These are phyloP conservation scores for Nautilus pompilius DNA, from an alignment of 1,140 invertebrate genomes.

Conservation along the genomic window DNA sequence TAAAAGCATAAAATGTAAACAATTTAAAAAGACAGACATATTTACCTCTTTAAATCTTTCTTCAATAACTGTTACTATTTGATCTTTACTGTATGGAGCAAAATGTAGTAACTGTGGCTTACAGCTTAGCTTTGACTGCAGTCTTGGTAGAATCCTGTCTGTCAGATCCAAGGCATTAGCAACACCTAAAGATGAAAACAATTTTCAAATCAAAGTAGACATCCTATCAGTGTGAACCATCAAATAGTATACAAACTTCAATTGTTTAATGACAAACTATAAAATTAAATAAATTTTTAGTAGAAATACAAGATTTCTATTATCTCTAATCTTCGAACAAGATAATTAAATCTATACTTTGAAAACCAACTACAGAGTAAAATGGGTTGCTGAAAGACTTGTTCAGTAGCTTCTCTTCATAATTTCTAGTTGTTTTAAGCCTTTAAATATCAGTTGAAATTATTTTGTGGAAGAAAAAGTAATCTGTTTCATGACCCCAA, in stretches of 20 bases:
- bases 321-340: no score
- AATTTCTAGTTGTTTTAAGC: no score
- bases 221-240: not conserved
- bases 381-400: not conserved
- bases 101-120: conserved; percentile 75
- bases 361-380: not conserved
- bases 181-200: conserved; percentile 59
- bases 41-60: conserved; percentile 68
- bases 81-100: conserved; percentile 83
- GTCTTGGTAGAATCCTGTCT: conserved; percentile 80
- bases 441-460: no score
- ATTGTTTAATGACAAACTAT: not conserved
- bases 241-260: not conserved
- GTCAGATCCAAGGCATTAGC: conserved; percentile 96
- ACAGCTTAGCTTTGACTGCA: conserved; percentile 64
- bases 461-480: no score
- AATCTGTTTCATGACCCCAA: no score
- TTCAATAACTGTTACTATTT: conserved; percentile 84
- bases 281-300: no score
- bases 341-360: not conserved
- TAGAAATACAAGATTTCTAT: no score
- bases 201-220: not conserved
- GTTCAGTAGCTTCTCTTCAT: no score
- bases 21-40: not conserved
- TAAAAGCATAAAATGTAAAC: no score